Base-by-base conservation (phyloP, 2,113 vertebrate species). In the Podiceps cristatus region DNA sequence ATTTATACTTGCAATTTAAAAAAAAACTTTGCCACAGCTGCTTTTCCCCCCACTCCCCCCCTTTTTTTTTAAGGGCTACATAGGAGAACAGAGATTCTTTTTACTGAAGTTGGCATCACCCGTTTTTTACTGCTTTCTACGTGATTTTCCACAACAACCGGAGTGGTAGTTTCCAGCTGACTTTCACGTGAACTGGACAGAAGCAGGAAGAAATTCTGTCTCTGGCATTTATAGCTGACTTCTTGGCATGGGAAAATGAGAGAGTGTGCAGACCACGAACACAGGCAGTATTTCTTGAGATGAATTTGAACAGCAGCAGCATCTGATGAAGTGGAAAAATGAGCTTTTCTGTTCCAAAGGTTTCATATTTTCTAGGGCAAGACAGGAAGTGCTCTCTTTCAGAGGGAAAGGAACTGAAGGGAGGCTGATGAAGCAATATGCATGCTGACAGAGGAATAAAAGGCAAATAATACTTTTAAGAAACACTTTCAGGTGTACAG, bases 191-290 rank as follows among this genome's bases (percentile, higher is more conserved):
- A 96, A 92, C 95, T 96, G 90, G 94, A 42, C 88, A 96, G 95
- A 93, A 95, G 93, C 92, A 95, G 96, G 86, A 97, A 96, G 93
- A 95, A 91, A 86, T 85, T 92, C 69, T 86, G 71, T 88, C 71
- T 88, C 71, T 69, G 84, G 91, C 89, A 85, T 93, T 96, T 90
- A 35, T 79, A 94, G 71, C 91, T 79, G 86, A 66, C 49, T 96
- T 93, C 87, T 94, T 95, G 93, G 94, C 97, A 96, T 86, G 96
- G 95, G 92, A 97, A 96, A 96, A 82, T 88, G 80, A 76, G 83
- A 56, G 56, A 87, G 42, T 10, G 9, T 87, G 86, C 80, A 96
- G 81, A 79, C 92, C 49, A 7, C 11, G n/a, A 97, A 96, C 92
- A 96, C 94, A 93, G 88, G 92, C 94, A 91, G 80, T 87, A 49